A percentile compares a stretch with the other conserved stretches of the same genome.
Evolutionary conservation across 2,797 vertebrate species (phyloP).

Genomic region (Microcaecilia unicolor): DNA sequence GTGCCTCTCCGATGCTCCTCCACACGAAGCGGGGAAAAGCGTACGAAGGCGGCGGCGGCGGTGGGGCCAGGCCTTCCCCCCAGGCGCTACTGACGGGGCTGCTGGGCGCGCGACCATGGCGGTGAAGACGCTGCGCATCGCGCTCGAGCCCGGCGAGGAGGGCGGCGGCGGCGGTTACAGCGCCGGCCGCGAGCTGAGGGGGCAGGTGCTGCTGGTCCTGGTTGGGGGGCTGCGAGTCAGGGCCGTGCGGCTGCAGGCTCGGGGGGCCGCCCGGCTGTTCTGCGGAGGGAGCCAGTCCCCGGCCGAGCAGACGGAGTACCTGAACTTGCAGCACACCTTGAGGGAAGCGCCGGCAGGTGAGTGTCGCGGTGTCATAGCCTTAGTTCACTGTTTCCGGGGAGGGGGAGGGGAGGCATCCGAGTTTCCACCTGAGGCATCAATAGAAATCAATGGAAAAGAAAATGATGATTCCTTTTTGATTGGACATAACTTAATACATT

Average conservation of each 20-base stretch:
- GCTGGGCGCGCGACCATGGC: conserved; percentile 11
- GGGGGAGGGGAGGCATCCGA: no score
- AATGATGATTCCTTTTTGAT: no score
- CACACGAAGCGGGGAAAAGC: no score
- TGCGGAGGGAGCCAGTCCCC: conserved; percentile 19
- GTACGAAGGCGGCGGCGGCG: no score
- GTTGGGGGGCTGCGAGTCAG: conserved; percentile 31
- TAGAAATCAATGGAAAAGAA: no score
- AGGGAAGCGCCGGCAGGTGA: conserved; percentile 39
- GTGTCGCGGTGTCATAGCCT: no score
- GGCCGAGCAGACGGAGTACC: conserved; percentile 39
- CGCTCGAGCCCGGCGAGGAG: conserved; percentile 42
- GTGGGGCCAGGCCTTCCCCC: neutral
- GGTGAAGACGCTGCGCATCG: conserved; percentile 43
- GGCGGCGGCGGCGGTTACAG: conserved; percentile 34
- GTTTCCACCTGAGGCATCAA: no score
- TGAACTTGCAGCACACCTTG: conserved; percentile 43
- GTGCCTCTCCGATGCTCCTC: no score
- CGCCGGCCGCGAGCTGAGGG: conserved; percentile 53
- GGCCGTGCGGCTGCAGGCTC: conserved; percentile 42
- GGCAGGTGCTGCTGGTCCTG: conserved; percentile 53
- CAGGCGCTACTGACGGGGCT: neutral
- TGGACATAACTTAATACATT: no score
- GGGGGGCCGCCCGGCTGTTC: conserved; percentile 47
- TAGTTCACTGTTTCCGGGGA: no score